phyloP scores from a whole-genome alignment of 2,113 vertebrate genomes.

The Vidua chalybeata region DNA sequence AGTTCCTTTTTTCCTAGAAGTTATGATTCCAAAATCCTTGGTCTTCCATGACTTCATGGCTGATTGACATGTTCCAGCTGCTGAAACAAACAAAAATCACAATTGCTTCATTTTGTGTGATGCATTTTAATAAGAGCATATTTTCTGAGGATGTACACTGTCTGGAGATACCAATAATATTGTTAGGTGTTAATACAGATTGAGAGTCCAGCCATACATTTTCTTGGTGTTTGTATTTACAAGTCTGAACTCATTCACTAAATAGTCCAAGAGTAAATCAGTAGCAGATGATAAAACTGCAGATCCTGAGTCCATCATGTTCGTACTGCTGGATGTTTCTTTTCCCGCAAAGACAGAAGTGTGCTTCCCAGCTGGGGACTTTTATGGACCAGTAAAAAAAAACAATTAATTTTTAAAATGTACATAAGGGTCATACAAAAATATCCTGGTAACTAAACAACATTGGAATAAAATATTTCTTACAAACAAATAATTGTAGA shows the following conservation, averaged over 20 bases:
- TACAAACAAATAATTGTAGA: background rate
- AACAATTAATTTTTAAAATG: background rate
- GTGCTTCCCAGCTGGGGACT: fast-evolving
- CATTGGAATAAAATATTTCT: background rate
- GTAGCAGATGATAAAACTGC: background rate
- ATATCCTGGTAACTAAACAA: background rate
- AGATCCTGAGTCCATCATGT: background rate
- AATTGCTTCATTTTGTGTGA: background rate
- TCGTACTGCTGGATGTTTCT: background rate
- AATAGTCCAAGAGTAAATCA: background rate
- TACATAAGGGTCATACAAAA: background rate
- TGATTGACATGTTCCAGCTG: background rate
- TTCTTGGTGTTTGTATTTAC: background rate
- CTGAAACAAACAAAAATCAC: background rate
- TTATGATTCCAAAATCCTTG: background rate
- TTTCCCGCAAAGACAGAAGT: background rate
- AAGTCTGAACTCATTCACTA: background rate
- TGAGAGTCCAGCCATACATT: background rate
- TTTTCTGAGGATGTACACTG: background rate
- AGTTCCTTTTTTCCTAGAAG: background rate
- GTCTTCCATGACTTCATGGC: background rate
- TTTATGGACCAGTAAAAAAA: background rate
- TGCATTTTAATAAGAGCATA: background rate
- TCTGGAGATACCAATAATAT: background rate
- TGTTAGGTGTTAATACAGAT: background rate